A percentile compares a stretch with the other conserved stretches of the same genome.
phyloP scores from a whole-genome alignment of 1,140 invertebrate species.

The Drosophila willistoni region DNA sequence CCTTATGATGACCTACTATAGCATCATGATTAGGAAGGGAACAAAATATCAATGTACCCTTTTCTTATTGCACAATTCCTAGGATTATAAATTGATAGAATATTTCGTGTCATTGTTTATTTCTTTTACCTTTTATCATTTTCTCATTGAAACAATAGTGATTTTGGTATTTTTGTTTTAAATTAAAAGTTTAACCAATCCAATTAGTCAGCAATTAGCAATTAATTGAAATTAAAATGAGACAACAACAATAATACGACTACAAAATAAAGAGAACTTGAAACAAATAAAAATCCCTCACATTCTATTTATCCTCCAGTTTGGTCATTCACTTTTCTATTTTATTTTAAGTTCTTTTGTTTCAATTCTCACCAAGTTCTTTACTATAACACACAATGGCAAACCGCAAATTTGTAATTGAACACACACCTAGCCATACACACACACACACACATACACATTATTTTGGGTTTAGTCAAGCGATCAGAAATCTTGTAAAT shows the following conservation, averaged over 20 bases:
- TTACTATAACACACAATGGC: conserved; percentile 39
- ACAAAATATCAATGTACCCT: no score
- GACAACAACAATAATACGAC: background rate
- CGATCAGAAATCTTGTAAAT: conserved; percentile 72
- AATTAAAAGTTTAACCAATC: conserved; percentile 11
- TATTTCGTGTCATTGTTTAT: background rate
- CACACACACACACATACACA: conserved; percentile 19
- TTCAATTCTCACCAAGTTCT: conserved; percentile 40
- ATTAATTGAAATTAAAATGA: conserved; percentile 10
- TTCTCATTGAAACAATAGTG: background rate
- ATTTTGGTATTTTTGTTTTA: conserved; percentile 7
- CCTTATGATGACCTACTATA: no score
- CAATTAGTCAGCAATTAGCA: conserved; percentile 18
- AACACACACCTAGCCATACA: conserved; percentile 27
- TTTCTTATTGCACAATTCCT: background rate
- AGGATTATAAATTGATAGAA: background rate
- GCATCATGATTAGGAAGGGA: no score
- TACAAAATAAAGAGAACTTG: background rate
- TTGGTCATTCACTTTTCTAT: conserved; percentile 63
- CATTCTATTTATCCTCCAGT: conserved; percentile 60
- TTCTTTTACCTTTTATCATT: no score
- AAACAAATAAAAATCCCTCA: conserved; percentile 43
- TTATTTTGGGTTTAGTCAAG: conserved; percentile 63
- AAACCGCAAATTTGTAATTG: conserved; percentile 70
- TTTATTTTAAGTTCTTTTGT: conserved; percentile 38